phyloP scores from a whole-genome alignment of 1,140 invertebrate species.

The Aphis gossypii region DNA sequence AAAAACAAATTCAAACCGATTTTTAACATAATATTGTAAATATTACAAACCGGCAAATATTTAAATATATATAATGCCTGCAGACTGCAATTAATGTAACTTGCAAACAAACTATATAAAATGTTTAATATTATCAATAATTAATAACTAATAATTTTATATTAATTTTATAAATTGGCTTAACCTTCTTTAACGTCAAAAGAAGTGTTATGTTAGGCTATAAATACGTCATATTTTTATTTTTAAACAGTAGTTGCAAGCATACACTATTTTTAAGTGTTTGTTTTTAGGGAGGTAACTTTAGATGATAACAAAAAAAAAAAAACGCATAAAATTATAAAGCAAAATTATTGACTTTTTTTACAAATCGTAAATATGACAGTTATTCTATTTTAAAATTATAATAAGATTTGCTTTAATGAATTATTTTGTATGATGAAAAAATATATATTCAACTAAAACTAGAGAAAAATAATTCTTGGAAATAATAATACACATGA shows the following conservation, averaged over 20 bases:
- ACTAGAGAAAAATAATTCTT: not conserved
- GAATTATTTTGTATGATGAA: not conserved
- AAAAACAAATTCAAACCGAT: too few relatives aligned
- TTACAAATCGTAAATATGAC: not conserved
- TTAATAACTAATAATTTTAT: too few relatives aligned
- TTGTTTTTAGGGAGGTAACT: not conserved
- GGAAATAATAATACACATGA: not conserved
- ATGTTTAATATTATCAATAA: too few relatives aligned
- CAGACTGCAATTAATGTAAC: not conserved
- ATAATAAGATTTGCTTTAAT: not conserved
- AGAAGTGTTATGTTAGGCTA: not conserved
- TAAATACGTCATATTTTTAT: not conserved
- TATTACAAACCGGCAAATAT: not conserved
- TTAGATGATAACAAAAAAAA: not conserved
- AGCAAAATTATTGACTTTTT: not conserved
- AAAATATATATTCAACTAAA: not conserved
- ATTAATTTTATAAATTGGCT: not conserved
- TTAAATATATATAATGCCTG: too few relatives aligned
- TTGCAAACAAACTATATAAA: too few relatives aligned
- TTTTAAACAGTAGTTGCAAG: not conserved
- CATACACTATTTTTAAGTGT: not conserved
- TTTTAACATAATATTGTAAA: not conserved
- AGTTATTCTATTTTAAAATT: not conserved
- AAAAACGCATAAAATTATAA: not conserved
- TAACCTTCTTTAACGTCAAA: not conserved